Evolutionary conservation across 1,140 invertebrate species (phyloP).

Genomic region (Eupristina koningsbergeri): DNA sequence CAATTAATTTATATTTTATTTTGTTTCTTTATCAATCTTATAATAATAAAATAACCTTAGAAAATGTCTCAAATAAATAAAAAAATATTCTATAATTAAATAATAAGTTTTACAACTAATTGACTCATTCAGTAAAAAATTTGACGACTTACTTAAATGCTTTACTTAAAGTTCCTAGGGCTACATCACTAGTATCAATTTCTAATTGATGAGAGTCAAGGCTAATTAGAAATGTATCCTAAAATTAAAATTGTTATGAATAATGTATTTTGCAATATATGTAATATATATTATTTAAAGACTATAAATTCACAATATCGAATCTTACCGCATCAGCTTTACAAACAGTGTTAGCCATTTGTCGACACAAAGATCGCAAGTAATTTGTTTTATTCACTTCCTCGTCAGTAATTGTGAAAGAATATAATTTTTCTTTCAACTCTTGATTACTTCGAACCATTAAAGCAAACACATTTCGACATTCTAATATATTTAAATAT

Average conservation of each 20-base stretch:
- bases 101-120: not conserved
- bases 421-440: slow-evolving; percentile 89
- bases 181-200: slow-evolving; percentile 88
- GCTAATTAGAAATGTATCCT: slow-evolving; percentile 85
- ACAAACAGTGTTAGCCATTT: slow-evolving; percentile 90
- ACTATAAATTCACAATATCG: slow-evolving; percentile 30
- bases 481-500: slow-evolving; percentile 76
- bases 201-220: slow-evolving; percentile 86
- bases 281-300: not conserved
- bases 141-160: slow-evolving; percentile 79
- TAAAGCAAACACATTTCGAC: slow-evolving; percentile 90
- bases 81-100: not conserved
- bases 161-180: slow-evolving; percentile 87
- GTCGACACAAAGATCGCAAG: slow-evolving; percentile 86
- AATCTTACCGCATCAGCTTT: slow-evolving; percentile 84
- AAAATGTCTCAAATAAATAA: not conserved
- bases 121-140: slow-evolving; percentile 11
- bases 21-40: not conserved
- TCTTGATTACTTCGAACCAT: slow-evolving; percentile 88
- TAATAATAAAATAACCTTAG: not conserved
- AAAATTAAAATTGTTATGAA: slow-evolving; percentile 58
- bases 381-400: slow-evolving; percentile 86
- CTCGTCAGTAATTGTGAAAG: slow-evolving; percentile 88
- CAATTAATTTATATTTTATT: not conserved
- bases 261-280: not conserved